phyloP scores from a whole-genome alignment of 2,888 invertebrate species.

The Hetaerina titia region DNA sequence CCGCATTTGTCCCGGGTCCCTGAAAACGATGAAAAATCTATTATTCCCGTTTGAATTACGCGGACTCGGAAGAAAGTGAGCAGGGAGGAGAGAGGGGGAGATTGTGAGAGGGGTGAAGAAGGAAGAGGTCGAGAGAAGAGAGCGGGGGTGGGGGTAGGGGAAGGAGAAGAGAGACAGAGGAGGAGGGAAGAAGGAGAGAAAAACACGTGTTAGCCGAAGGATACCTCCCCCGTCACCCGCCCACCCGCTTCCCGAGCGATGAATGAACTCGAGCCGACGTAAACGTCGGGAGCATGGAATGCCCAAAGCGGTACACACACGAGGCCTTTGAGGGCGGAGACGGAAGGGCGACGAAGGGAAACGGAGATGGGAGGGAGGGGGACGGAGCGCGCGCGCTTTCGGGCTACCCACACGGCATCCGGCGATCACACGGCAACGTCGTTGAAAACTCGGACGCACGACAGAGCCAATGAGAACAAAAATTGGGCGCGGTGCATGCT shows the following conservation, averaged over 20 bases:
- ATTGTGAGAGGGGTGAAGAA: neutral
- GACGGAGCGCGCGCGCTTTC: neutral
- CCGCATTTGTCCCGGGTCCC: neutral
- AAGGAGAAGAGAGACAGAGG: neutral
- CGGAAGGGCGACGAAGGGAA: constrained; percentile 3
- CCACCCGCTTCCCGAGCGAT: constrained; percentile 19
- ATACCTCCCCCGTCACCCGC: neutral
- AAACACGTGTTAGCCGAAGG: neutral
- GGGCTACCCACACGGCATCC: neutral
- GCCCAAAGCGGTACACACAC: neutral
- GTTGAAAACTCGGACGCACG: neutral
- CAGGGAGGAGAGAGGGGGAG: neutral
- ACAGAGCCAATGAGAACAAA: neutral
- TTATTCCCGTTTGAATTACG: neutral
- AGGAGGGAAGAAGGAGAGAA: neutral
- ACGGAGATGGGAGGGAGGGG: neutral
- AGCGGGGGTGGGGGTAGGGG: neutral
- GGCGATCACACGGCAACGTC: neutral
- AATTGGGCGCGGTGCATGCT: neutral
- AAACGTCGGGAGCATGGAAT: constrained; percentile 20
- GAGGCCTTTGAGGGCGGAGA: neutral
- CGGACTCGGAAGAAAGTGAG: neutral
- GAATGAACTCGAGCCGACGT: constrained; percentile 25
- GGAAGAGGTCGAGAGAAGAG: neutral
- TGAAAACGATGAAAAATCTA: neutral